Conservation (phyloP, 2,888 invertebrate species). For the Rutpela maculata region DNA sequence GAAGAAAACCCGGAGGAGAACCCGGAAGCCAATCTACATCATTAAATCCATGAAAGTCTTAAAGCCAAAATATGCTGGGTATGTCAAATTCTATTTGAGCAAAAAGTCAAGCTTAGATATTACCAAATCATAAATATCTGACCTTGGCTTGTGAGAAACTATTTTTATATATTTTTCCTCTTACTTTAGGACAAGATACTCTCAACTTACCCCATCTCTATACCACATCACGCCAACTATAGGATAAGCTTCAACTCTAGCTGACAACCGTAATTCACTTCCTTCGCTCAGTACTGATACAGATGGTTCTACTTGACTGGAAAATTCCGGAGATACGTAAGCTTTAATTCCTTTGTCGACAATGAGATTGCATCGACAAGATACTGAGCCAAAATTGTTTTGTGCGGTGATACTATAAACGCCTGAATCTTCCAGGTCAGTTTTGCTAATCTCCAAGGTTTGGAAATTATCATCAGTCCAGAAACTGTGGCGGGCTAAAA, state of each 20-base stretch:
- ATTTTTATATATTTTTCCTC: too few species aligned
- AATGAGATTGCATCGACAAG: slow-evolving; percentile 84
- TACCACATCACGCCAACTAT: slow-evolving; percentile 88
- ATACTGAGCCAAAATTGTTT: slow-evolving; percentile 88
- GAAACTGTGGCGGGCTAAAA: slow-evolving; percentile 77
- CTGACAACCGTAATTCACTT: slow-evolving; percentile 74
- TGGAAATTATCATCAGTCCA: slow-evolving; percentile 85
- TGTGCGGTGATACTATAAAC: slow-evolving; percentile 86
- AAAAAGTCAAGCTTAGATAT: too few species aligned
- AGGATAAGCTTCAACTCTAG: slow-evolving; percentile 81
- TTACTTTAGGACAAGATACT: not conserved
- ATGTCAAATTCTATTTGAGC: too few species aligned
- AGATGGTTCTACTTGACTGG: slow-evolving; percentile 80
- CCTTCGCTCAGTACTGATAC: slow-evolving; percentile 80
- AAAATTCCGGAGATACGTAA: slow-evolving; percentile 87
- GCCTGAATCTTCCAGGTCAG: slow-evolving; percentile 87
- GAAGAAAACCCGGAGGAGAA: too few species aligned
- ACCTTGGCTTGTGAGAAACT: too few species aligned
- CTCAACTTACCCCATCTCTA: slow-evolving; percentile 79
- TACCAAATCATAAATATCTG: too few species aligned
- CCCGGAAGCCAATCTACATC: too few species aligned
- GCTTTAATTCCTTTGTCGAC: slow-evolving; percentile 90
- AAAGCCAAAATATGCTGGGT: too few species aligned
- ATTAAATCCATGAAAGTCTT: too few species aligned
- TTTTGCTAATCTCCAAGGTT: slow-evolving; percentile 89